Evolutionary conservation across 1,140 invertebrate genomes (phyloP).

Genomic region (Danaus melanippus): DNA sequence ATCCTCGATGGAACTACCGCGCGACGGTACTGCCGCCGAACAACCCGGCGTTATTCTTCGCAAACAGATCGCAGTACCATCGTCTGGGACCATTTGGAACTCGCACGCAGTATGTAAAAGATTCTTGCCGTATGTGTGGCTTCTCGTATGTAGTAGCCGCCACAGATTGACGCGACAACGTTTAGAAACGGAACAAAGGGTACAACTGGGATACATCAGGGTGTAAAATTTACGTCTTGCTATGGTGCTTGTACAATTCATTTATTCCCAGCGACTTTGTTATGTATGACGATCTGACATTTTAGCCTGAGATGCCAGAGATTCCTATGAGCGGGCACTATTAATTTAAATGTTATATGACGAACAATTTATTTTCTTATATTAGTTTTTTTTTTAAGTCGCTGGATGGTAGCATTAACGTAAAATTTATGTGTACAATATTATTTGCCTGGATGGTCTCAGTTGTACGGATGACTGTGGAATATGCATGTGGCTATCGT

Average conservation of each 20-base stretch:
- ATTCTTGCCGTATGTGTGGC: constrained; percentile 59
- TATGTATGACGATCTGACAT: constrained; percentile 34
- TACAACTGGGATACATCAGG: constrained; percentile 63
- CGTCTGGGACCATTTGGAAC: constrained; percentile 62
- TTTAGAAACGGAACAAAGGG: constrained; percentile 54
- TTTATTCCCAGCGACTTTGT: constrained; percentile 30
- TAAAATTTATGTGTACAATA: constrained; percentile 37
- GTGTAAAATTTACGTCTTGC: constrained; percentile 48
- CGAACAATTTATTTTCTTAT: constrained; percentile 28
- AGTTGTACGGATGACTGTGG: constrained; percentile 64
- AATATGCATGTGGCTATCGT: constrained; percentile 63
- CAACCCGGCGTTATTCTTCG: constrained; percentile 67
- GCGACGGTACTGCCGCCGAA: constrained; percentile 62
- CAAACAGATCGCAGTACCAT: constrained; percentile 69
- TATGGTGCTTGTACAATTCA: constrained; percentile 29
- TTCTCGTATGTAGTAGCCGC: constrained; percentile 63
- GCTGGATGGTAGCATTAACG: constrained; percentile 47
- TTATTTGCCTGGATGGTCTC: constrained; percentile 45
- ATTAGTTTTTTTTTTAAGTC: constrained; percentile 25
- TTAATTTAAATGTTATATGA: constrained; percentile 29
- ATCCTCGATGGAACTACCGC: constrained; percentile 58
- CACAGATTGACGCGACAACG: constrained; percentile 51
- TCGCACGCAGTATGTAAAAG: constrained; percentile 65
- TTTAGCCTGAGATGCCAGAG: constrained; percentile 26
- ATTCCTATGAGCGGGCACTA: constrained; percentile 32